Percentiles rank a stretch among this genome's conserved stretches.
These are phyloP conservation scores for Esox niger DNA, from an alignment of 2,113 vertebrate genomes.

Conservation along the genomic window DNA sequence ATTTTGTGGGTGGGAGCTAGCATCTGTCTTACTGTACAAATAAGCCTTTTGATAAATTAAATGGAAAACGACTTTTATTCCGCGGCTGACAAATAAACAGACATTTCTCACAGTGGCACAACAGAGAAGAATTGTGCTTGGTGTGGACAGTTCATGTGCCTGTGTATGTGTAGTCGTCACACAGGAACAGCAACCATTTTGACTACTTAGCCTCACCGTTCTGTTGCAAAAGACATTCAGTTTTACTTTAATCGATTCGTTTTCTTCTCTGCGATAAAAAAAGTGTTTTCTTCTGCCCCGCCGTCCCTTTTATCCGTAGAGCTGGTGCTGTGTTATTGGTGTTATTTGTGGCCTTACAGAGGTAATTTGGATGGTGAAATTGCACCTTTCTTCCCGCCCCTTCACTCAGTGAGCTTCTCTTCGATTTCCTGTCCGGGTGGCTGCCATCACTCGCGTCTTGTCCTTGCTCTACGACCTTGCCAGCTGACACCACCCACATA, in stretches of 20 bases:
- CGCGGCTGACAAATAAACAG: too few relatives aligned
- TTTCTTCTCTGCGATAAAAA: too few relatives aligned
- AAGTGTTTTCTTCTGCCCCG: too few relatives aligned
- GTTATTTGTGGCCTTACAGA: slow-evolving; percentile 71
- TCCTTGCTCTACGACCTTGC: slow-evolving; percentile 70
- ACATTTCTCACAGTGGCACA: too few relatives aligned
- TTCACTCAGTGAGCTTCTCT: slow-evolving; percentile 57
- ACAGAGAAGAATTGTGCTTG: too few relatives aligned
- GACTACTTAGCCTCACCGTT: too few relatives aligned
- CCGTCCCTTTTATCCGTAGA: slow-evolving; percentile 15
- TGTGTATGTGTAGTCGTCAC: too few relatives aligned
- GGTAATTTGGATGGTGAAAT: slow-evolving; percentile 75
- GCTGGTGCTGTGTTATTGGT: slow-evolving; percentile 55
- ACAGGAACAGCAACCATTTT: too few relatives aligned
- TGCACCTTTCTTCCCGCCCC: slow-evolving; percentile 59
- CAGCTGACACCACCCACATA: slow-evolving; percentile 47
- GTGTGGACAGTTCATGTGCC: too few relatives aligned
- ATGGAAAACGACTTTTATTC: neutral
- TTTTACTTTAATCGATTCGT: too few relatives aligned
- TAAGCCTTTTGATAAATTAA: slow-evolving; percentile 51
- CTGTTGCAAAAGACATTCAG: too few relatives aligned
- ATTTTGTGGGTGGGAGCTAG: slow-evolving; percentile 52
- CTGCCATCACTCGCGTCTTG: slow-evolving; percentile 67
- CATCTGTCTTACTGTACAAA: slow-evolving; percentile 51
- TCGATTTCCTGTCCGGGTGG: slow-evolving; percentile 75